Base-by-base conservation (phyloP, 2,888 invertebrate species). In the Laspeyria flexula region DNA sequence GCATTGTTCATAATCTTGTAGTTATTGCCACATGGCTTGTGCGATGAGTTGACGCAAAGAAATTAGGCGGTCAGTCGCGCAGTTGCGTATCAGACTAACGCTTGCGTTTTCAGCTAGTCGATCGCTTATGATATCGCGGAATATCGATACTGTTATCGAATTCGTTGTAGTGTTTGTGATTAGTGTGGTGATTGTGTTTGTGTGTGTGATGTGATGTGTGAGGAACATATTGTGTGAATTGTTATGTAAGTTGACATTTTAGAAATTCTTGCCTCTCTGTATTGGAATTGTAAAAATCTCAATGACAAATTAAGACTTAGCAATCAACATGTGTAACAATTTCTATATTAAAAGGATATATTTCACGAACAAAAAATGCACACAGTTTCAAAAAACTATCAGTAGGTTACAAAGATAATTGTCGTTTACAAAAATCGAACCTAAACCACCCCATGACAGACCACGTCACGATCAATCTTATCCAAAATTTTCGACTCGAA, bases 1-100 rank as follows among this genome's bases (percentile, higher is more conserved):
- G 53, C 53, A 65, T 65, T 77, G 74, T 76, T 75, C 68, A 65
- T 71, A 68, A 68, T 55, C 62, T 61, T 66, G 60, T 67, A 69
- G 73, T 62, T 74, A 60, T 60, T 55, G 55, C 71, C 75, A 81
- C 78, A 77, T 78, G 77, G 75, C 34, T 59, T 65, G 60, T 66
- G 69, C 65, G 70, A 66, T 67, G 66, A 68, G 75, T 75, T 72
- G 72, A 76, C 69, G 77, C 71, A 61, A 81, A 80, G 84, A 81
- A 81, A 84, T 87, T 83, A 74, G 82, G 79, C 78, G 77, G 81
- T 72, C 87, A 88, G 89, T 88, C 76, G 77, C 57, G 73, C 58
- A 80, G 79, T 61, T 79, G 89, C 82, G 79, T 75, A 81, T 76
- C 83, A 73, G 77, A 74, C 75, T 75, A 80, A 67, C 83, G 86